Evolutionary conservation across 2,888 invertebrate genomes (phyloP).

Genomic region (Galerucella nymphaeae): DNA sequence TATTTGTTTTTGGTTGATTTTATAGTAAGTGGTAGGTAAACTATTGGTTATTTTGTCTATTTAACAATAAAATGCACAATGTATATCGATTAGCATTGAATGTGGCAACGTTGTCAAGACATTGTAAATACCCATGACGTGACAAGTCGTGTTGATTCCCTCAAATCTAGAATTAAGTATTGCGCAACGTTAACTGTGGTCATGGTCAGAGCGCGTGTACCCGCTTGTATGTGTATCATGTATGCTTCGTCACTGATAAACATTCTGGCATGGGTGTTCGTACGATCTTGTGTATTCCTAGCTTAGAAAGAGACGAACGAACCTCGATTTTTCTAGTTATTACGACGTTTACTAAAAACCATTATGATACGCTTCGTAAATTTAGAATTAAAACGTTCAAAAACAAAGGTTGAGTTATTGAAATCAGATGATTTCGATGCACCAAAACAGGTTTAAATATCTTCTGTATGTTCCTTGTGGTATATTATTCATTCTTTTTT

Average conservation of each 20-base stretch:
- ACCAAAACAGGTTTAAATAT: not conserved
- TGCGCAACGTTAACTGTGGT: constrained; percentile 60
- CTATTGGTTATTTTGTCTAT: not conserved
- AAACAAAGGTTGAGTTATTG: not conserved
- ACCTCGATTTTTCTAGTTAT: constrained; percentile 2
- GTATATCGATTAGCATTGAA: constrained; percentile 21
- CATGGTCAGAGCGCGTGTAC: constrained; percentile 58
- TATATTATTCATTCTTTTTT: too few species aligned
- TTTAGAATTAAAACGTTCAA: not conserved
- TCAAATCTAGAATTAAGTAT: constrained; percentile 58
- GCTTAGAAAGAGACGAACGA: constrained; percentile 9
- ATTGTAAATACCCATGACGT: constrained; percentile 58
- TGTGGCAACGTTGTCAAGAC: constrained; percentile 38
- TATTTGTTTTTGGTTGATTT: too few species aligned
- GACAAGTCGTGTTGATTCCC: constrained; percentile 54
- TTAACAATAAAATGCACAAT: constrained; percentile 3
- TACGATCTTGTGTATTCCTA: constrained; percentile 2
- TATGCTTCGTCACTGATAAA: constrained; percentile 47
- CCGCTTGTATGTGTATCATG: constrained; percentile 2
- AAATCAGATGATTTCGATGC: not conserved
- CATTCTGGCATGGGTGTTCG: constrained; percentile 35
- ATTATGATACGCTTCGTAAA: not conserved
- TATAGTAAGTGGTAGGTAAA: too few species aligned
- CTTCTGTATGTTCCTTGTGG: too few species aligned
- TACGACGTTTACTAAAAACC: not conserved